Percentiles rank a stretch among this genome's conserved stretches.
phyloP scores from a whole-genome alignment of 2,888 invertebrate genomes.

The Pilophorus perplexus region DNA sequence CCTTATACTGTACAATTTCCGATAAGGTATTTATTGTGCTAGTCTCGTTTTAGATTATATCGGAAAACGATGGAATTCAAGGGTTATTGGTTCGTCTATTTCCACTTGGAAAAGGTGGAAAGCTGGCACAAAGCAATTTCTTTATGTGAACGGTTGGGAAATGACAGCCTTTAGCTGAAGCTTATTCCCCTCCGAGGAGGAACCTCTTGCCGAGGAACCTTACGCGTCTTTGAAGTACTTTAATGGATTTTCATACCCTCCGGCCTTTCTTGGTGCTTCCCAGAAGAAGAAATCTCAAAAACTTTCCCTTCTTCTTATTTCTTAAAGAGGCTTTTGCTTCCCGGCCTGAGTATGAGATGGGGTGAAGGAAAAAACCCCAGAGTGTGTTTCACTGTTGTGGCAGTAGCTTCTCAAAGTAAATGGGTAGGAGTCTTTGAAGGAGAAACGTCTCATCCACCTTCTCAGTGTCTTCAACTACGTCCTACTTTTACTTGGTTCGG shows the following conservation, averaged over 20 bases:
- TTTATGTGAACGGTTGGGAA: slow-evolving; percentile 26
- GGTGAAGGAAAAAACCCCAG: neutral
- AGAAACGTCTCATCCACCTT: too few relatives aligned
- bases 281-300: slow-evolving; percentile 25
- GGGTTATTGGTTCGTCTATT: too few relatives aligned
- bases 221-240: slow-evolving; percentile 36
- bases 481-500: too few relatives aligned
- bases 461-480: too few relatives aligned
- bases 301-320: neutral
- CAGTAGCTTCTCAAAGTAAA: too few relatives aligned
- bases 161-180: slow-evolving; percentile 32
- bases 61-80: too few relatives aligned
- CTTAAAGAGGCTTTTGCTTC: neutral
- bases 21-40: too few relatives aligned
- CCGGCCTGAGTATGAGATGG: neutral
- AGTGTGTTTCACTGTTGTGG: slow-evolving; percentile 9
- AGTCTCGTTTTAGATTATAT: too few relatives aligned
- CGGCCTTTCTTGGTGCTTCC: slow-evolving; percentile 5
- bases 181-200: slow-evolving; percentile 19
- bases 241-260: slow-evolving; percentile 39
- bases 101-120: too few relatives aligned
- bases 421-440: too few relatives aligned
- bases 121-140: slow-evolving; percentile 10
- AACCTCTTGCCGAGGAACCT: too few relatives aligned
- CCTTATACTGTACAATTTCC: too few relatives aligned